These are phyloP conservation scores for Caenorhabditis imperialis DNA, from an alignment of 2,888 invertebrate species.

Conservation along the genomic window DNA sequence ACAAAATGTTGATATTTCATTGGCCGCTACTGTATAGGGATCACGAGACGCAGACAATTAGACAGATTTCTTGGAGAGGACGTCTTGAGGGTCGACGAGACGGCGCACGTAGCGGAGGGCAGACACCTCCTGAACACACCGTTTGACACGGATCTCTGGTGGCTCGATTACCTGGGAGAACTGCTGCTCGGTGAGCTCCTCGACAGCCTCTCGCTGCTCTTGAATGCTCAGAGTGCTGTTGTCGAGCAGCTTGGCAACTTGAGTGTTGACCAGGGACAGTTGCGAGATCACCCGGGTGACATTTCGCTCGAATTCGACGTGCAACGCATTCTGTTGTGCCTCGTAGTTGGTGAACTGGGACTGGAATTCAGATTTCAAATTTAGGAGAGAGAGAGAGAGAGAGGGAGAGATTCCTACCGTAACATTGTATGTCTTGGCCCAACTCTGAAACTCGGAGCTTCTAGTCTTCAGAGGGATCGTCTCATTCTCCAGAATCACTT, in stretches of 20 bases:
- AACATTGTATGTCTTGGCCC: constrained; percentile 32
- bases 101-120: constrained; percentile 19
- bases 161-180: constrained; percentile 13
- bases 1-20: no score
- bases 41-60: constrained; percentile 10
- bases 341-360: constrained; percentile 14
- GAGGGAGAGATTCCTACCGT: constrained; percentile 21
- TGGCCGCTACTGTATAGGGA: no score
- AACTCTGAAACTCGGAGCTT: constrained; percentile 10
- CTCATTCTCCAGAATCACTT: constrained; percentile 27
- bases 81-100: constrained; percentile 25
- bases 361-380: no score
- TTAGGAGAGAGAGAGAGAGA: no score
- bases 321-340: constrained; percentile 5
- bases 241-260: constrained; percentile 25
- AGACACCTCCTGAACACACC: constrained; percentile 12
- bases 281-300: constrained; percentile 29
- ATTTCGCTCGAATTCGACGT: constrained; percentile 26
- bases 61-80: constrained; percentile 16
- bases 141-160: constrained; percentile 13
- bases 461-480: constrained; percentile 3
- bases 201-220: constrained; percentile 18
- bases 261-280: constrained; percentile 18
- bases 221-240: constrained; percentile 23
- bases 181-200: constrained; percentile 18